Conservation (phyloP, 2,888 invertebrate genomes). For the Rhimphoctona megacephalus region DNA sequence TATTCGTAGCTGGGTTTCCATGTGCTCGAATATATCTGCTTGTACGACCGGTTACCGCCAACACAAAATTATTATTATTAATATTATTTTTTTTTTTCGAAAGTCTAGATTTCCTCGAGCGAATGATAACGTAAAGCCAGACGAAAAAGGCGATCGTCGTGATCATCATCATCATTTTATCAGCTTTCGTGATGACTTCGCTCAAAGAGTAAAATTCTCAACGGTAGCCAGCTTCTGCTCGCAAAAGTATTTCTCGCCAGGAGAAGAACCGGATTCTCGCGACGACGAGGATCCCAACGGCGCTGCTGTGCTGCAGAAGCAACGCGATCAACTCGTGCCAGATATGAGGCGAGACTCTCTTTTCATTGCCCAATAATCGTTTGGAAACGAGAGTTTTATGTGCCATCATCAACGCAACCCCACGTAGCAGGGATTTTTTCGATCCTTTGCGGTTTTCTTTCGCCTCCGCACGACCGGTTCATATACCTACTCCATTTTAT, state of each 20-base stretch:
- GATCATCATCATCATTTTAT: constrained; percentile 12
- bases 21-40: constrained; percentile 10
- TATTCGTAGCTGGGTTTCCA: constrained; percentile 7
- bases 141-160: constrained; percentile 44
- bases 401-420: constrained; percentile 52
- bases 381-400: constrained; percentile 65
- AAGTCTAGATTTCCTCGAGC: constrained; percentile 32
- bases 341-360: constrained; percentile 63
- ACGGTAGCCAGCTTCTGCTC: constrained; percentile 45
- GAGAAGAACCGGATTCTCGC: constrained; percentile 59
- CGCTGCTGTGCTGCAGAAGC: constrained; percentile 45
- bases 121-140: constrained; percentile 11
- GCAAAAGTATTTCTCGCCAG: constrained; percentile 57
- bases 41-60: constrained; percentile 27
- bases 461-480: constrained; percentile 13
- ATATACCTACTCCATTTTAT: background rate
- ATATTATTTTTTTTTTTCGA: background rate
- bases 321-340: constrained; percentile 66
- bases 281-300: constrained; percentile 44
- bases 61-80: background rate
- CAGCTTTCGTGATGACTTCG: background rate
- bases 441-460: constrained; percentile 42
- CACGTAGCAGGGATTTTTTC: constrained; percentile 38
- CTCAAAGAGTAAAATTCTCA: constrained; percentile 42
- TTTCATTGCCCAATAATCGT: constrained; percentile 70